These are phyloP conservation scores for Oceanites oceanicus DNA, from an alignment of 2,113 vertebrate genomes.

Conservation along the genomic window DNA sequence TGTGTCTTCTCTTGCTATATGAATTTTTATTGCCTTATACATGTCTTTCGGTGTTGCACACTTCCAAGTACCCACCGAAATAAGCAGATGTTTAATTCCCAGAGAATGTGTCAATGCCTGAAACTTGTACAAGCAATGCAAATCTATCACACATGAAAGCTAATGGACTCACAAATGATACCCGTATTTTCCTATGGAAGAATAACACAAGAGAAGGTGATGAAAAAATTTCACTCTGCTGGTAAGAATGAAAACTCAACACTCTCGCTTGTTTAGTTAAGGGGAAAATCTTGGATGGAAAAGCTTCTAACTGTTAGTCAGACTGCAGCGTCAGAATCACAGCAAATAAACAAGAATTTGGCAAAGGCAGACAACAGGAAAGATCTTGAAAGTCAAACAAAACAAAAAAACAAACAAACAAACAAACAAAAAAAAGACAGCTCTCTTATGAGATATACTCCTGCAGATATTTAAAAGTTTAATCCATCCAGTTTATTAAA, in stretches of 20 bases:
- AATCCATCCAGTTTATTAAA: not conserved
- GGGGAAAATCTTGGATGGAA: not conserved
- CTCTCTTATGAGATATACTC: not conserved
- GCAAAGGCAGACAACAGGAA: not conserved
- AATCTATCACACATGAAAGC: rapidly evolving
- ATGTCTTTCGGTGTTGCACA: not conserved
- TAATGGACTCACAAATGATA: not conserved
- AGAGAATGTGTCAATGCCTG: not conserved
- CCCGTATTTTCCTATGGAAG: not conserved
- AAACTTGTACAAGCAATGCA: not conserved
- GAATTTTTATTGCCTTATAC: not conserved
- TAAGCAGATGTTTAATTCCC: not conserved
- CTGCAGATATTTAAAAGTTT: not conserved
- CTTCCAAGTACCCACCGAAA: not conserved
- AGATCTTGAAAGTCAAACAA: not conserved
- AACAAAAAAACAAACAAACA: not conserved
- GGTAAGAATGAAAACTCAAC: not conserved
- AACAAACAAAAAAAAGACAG: not conserved
- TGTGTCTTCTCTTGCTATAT: not conserved
- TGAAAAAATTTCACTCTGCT: not conserved
- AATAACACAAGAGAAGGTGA: not conserved
- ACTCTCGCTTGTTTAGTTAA: not conserved
- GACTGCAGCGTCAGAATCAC: not conserved
- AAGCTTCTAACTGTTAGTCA: not conserved
- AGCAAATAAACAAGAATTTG: not conserved